A percentile compares a stretch with the other conserved stretches of the same genome.
phyloP scores from a whole-genome alignment of 2,797 vertebrate genomes.

The Erpetoichthys calabaricus region DNA sequence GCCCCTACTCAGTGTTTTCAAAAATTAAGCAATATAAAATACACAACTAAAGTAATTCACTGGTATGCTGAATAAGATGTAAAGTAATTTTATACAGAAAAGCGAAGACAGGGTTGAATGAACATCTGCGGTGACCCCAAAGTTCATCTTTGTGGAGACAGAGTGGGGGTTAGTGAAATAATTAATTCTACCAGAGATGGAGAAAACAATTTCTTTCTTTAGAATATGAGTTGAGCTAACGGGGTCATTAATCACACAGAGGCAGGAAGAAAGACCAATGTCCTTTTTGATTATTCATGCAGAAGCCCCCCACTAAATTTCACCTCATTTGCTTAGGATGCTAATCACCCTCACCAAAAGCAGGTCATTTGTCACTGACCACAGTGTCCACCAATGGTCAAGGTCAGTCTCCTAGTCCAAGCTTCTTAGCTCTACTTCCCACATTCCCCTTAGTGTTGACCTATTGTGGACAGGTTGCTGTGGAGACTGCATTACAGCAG shows the following conservation, averaged over 20 bases:
- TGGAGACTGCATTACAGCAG: slow-evolving; percentile 37
- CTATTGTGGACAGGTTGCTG: slow-evolving; percentile 54
- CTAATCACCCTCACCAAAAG: slow-evolving; percentile 20
- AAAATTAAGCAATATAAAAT: too few species aligned
- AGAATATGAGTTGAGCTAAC: slow-evolving; percentile 21
- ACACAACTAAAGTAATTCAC: too few species aligned
- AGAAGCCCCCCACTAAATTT: not conserved
- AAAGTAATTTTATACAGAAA: too few species aligned
- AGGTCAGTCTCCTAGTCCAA: slow-evolving; percentile 39
- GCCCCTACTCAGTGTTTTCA: too few species aligned
- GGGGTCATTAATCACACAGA: slow-evolving; percentile 17
- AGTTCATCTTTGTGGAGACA: not conserved
- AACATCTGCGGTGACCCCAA: too few species aligned
- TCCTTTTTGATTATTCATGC: not conserved
- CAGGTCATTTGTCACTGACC: slow-evolving; percentile 59
- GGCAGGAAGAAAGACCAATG: not conserved
- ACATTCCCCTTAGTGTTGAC: slow-evolving; percentile 52
- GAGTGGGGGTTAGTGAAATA: not conserved
- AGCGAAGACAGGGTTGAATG: too few species aligned
- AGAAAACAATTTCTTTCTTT: slow-evolving; percentile 16
- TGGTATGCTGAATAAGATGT: too few species aligned
- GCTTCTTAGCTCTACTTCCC: slow-evolving; percentile 15
- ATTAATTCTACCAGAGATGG: slow-evolving; percentile 25
- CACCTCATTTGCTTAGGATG: not conserved
- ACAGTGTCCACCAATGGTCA: slow-evolving; percentile 26